These are phyloP conservation scores for Neodontobutis hainanensis DNA, from an alignment of 2,113 vertebrate genomes.

Conservation along the genomic window DNA sequence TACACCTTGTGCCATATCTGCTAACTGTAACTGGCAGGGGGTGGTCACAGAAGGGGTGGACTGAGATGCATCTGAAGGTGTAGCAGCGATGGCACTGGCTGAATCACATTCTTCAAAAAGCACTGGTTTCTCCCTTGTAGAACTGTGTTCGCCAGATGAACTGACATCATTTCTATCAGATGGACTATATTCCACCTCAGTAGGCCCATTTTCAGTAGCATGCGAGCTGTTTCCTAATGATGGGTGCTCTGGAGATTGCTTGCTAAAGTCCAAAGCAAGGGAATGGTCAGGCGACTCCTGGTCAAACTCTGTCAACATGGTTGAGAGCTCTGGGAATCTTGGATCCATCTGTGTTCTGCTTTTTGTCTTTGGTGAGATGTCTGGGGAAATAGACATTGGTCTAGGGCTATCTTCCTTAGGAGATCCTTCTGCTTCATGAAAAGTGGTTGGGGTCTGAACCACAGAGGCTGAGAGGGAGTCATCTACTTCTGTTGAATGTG, in stretches of 20 bases:
- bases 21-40: slow-evolving; percentile 88
- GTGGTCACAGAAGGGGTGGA: slow-evolving; percentile 92
- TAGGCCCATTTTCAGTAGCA: slow-evolving; percentile 93
- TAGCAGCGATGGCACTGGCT: slow-evolving; percentile 83
- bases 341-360: slow-evolving; percentile 80
- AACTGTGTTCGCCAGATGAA: slow-evolving; percentile 73
- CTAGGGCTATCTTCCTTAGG: slow-evolving; percentile 93
- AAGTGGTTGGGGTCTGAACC: slow-evolving; percentile 92
- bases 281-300: slow-evolving; percentile 94
- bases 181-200: slow-evolving; percentile 93
- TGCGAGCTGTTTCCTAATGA: slow-evolving; percentile 73
- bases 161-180: slow-evolving; percentile 79
- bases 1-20: slow-evolving; percentile 58
- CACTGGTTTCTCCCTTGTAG: slow-evolving; percentile 78
- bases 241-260: slow-evolving; percentile 91
- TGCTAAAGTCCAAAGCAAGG: slow-evolving; percentile 91
- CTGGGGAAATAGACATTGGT: slow-evolving; percentile 97
- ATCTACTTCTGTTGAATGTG: slow-evolving; percentile 96
- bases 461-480: slow-evolving; percentile 97
- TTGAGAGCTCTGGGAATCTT: slow-evolving; percentile 89
- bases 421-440: slow-evolving; percentile 94
- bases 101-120: slow-evolving; percentile 85
- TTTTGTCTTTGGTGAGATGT: slow-evolving; percentile 90
- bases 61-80: slow-evolving; percentile 91
- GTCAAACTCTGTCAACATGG: slow-evolving; percentile 88